phyloP scores from a whole-genome alignment of 2,113 vertebrate genomes.

The Crotalus tigris region DNA sequence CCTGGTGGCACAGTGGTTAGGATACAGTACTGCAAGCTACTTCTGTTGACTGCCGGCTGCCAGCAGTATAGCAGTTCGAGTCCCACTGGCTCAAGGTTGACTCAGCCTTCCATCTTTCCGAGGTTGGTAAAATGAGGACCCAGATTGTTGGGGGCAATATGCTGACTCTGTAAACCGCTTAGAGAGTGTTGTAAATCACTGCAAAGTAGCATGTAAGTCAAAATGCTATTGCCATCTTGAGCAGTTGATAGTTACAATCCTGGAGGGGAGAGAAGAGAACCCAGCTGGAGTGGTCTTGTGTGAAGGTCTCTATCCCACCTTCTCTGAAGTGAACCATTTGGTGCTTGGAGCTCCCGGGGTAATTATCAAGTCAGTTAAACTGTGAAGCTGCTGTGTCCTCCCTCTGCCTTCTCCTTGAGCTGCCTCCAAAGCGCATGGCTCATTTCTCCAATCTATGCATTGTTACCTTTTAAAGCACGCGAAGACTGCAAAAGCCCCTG shows the following conservation, averaged over 20 bases:
- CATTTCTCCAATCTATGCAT: neutral
- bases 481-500: neutral
- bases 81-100: no score
- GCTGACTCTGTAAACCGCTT: no score
- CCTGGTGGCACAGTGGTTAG: no score
- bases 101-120: no score
- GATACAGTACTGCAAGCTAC: no score
- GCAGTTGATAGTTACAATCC: neutral
- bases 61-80: no score
- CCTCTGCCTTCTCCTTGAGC: no score
- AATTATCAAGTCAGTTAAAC: constrained; percentile 4
- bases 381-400: neutral
- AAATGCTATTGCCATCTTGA: neutral
- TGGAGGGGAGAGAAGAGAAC: neutral
- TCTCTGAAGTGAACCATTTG: neutral
- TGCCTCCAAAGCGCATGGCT: neutral
- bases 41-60: no score
- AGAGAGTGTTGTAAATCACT: no score
- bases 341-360: neutral
- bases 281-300: neutral
- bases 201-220: no score
- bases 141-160: no score
- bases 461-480: constrained; percentile 31
- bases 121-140: no score
- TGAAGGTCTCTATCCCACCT: neutral